Percentiles rank a stretch among this genome's conserved stretches.
phyloP scores from a whole-genome alignment of 2,113 vertebrate species.

The Rhinichthys klamathensis region DNA sequence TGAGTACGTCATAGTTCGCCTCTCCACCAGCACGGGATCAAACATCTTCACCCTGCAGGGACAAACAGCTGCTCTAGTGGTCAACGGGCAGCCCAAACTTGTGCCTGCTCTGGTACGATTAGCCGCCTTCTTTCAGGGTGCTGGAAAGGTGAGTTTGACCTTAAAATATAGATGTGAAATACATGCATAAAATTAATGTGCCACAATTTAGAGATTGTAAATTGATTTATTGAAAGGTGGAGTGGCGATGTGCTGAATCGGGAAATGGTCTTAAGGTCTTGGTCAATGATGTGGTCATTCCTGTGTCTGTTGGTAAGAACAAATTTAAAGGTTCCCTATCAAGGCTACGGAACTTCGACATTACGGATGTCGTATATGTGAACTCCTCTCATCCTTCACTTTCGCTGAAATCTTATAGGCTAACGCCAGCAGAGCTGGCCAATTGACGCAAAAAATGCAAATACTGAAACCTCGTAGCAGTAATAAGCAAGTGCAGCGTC shows the following conservation, averaged over 20 bases:
- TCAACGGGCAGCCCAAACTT: constrained; percentile 57
- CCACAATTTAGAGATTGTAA: not conserved
- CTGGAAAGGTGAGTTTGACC: constrained; percentile 74
- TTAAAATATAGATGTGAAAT: not conserved
- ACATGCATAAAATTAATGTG: not conserved
- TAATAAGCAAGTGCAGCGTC: too few relatives aligned
- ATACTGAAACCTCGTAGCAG: too few relatives aligned
- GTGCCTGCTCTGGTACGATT: constrained; percentile 74
- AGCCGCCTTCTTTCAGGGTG: constrained; percentile 80
- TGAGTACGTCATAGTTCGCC: constrained; percentile 79
- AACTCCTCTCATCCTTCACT: too few relatives aligned
- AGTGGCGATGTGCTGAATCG: constrained; percentile 72
- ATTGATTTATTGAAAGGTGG: constrained; percentile 71
- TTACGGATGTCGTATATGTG: too few relatives aligned
- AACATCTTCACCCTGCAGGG: constrained; percentile 85
- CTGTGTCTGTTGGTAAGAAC: constrained; percentile 70
- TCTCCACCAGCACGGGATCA: constrained; percentile 77
- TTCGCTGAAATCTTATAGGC: too few relatives aligned
- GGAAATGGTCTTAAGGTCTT: constrained; percentile 70
- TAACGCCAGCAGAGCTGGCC: too few relatives aligned
- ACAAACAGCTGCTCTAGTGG: constrained; percentile 67
- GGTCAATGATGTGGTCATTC: constrained; percentile 71
- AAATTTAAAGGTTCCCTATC: not conserved
- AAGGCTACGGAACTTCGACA: too few relatives aligned
- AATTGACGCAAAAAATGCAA: too few relatives aligned